These are phyloP conservation scores for Bellardia bayeri DNA, from an alignment of 2,888 invertebrate genomes.

Conservation along the genomic window DNA sequence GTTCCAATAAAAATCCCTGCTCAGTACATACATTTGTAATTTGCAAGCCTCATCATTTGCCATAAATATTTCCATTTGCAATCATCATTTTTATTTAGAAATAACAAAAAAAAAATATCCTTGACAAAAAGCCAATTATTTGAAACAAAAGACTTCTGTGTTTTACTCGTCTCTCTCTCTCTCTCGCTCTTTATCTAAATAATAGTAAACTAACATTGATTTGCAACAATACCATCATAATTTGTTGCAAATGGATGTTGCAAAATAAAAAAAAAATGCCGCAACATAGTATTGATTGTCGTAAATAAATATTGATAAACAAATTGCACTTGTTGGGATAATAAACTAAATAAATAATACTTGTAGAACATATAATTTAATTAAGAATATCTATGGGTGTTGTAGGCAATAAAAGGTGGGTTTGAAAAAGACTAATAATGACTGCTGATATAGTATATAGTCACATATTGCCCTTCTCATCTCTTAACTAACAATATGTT, in stretches of 20 bases:
- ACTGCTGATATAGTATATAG: too few relatives aligned
- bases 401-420: too few relatives aligned
- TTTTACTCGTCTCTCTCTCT: neutral
- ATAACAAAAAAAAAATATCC: conserved; percentile 53
- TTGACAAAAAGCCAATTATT: conserved; percentile 72
- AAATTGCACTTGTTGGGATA: neutral
- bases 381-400: neutral
- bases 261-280: neutral
- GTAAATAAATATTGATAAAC: neutral
- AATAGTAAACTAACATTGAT: conserved; percentile 2
- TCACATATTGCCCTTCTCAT: too few relatives aligned
- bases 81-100: conserved; percentile 39
- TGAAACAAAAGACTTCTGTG: conserved; percentile 56
- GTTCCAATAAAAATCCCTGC: conserved; percentile 1
- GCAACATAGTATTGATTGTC: neutral
- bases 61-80: conserved; percentile 30
- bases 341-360: neutral
- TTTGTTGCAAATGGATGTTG: conserved; percentile 35
- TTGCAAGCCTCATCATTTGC: neutral
- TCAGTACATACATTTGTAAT: conserved; percentile 16
- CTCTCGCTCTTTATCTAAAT: neutral
- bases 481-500: too few relatives aligned
- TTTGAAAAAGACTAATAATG: too few relatives aligned
- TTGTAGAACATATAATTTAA: conserved; percentile 5
- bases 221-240: conserved; percentile 42